phyloP scores from a whole-genome alignment of 2,888 invertebrate species.

The Lottia scabra region DNA sequence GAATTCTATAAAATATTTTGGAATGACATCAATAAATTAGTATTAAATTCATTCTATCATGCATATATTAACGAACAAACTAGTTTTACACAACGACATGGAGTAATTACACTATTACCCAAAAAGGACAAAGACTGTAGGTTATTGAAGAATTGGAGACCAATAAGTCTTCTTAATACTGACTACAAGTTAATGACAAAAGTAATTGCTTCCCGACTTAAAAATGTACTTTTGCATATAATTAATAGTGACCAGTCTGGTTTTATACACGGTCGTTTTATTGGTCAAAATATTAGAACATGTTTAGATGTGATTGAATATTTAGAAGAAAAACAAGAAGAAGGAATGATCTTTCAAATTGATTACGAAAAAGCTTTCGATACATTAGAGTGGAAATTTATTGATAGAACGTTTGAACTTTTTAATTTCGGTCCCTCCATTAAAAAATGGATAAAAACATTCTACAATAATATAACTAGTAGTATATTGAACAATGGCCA shows the following conservation, averaged over 20 bases:
- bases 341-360: background rate
- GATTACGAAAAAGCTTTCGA: too few species aligned
- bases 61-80: background rate
- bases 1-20: conserved; percentile 15
- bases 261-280: conserved; percentile 9
- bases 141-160: conserved; percentile 14
- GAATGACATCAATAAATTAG: background rate
- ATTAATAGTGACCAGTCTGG: conserved; percentile 22
- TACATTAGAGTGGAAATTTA: too few species aligned
- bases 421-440: background rate
- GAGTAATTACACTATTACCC: conserved; percentile 11
- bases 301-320: conserved; percentile 16
- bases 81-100: conserved; percentile 5
- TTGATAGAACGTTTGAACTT: background rate
- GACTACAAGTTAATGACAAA: conserved; percentile 21
- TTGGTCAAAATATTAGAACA: conserved; percentile 8
- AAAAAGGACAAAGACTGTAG: conserved; percentile 7
- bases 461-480: background rate
- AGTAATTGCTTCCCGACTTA: conserved; percentile 14
- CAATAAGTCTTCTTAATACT: conserved; percentile 16
- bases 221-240: conserved; percentile 8
- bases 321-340: background rate
- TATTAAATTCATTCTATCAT: conserved; percentile 5
- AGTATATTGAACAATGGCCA: background rate
- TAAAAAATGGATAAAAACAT: background rate